Percentiles rank a stretch among this genome's conserved stretches.
These are phyloP conservation scores for Otis tarda DNA, from an alignment of 2,113 vertebrate genomes.

Conservation along the genomic window DNA sequence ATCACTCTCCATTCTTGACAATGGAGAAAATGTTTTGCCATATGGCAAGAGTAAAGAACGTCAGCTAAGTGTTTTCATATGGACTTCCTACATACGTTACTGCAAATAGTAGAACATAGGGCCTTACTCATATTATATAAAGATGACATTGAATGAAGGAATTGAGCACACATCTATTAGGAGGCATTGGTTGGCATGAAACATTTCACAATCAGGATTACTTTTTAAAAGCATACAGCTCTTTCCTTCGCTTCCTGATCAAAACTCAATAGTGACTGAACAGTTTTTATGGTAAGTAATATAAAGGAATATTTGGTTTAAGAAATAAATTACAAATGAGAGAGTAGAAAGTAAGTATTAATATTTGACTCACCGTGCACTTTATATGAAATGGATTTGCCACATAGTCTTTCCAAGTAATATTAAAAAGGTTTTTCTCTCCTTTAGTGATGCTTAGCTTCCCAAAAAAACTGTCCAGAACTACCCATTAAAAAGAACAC, in stretches of 20 bases:
- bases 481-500: not conserved
- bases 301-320: not conserved
- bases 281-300: not conserved
- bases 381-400: not conserved
- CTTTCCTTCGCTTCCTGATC: not conserved
- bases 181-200: not conserved
- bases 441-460: not conserved
- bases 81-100: not conserved
- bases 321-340: not conserved
- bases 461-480: not conserved
- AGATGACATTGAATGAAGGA: not conserved
- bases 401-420: not conserved
- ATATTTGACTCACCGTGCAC: not conserved
- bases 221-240: not conserved
- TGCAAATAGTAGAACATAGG: not conserved
- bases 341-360: constrained; percentile 20
- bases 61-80: not conserved
- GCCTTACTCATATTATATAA: not conserved
- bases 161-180: not conserved
- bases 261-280: not conserved
- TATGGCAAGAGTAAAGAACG: not conserved
- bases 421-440: not conserved
- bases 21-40: not conserved
- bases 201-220: not conserved
- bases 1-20: not conserved